phyloP scores from a whole-genome alignment of 2,113 vertebrate genomes.

The Xiphophorus maculatus region DNA sequence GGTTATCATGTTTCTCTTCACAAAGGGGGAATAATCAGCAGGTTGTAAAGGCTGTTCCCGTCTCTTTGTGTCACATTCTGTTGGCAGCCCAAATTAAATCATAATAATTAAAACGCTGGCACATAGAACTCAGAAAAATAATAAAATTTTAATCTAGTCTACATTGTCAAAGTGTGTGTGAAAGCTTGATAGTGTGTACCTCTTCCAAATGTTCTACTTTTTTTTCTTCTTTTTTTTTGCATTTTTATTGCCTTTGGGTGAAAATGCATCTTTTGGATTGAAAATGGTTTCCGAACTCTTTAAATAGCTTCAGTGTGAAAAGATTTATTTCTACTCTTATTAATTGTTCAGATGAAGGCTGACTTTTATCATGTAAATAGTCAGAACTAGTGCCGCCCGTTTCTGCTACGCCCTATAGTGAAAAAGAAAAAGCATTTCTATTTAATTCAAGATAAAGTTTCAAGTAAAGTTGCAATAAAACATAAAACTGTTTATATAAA shows the following conservation, averaged over 20 bases:
- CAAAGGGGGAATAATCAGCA: constrained; percentile 51
- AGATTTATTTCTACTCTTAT: neutral
- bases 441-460: neutral
- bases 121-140: neutral
- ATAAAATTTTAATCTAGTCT: too few species aligned
- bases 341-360: neutral
- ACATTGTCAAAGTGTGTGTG: too few species aligned
- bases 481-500: neutral
- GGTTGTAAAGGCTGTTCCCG: constrained; percentile 2
- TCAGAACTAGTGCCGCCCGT: neutral
- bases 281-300: too few species aligned
- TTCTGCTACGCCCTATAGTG: neutral
- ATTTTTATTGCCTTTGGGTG: too few species aligned
- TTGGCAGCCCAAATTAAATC: neutral
- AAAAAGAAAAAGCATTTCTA: neutral
- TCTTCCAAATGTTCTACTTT: too few species aligned
- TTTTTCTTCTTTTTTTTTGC: too few species aligned
- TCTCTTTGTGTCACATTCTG: neutral
- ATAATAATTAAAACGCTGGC: neutral
- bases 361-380: neutral
- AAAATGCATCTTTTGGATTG: too few species aligned
- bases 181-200: too few species aligned
- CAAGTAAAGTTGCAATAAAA: too few species aligned
- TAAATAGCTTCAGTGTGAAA: neutral
- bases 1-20: constrained; percentile 11